Evolutionary conservation across 2,797 vertebrate genomes (phyloP).

Genomic region (Xenops minutus): DNA sequence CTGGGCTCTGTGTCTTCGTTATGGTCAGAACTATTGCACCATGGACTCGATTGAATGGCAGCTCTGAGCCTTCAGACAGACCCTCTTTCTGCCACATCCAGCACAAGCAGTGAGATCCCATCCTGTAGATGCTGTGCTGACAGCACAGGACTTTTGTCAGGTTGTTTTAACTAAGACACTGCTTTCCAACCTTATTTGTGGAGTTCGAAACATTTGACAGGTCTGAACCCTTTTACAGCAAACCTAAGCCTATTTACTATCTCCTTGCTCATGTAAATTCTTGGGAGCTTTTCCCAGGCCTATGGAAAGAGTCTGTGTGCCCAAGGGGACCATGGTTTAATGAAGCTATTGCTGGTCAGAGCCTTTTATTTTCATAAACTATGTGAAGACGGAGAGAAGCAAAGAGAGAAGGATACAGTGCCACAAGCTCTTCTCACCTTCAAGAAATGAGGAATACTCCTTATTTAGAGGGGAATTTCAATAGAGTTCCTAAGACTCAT

Average conservation of each 20-base stretch:
- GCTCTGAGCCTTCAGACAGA: neutral
- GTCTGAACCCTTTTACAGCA: neutral
- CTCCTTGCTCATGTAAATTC: slow-evolving; percentile 9
- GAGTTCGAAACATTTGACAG: neutral
- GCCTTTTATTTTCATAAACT: neutral
- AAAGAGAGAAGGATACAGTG: neutral
- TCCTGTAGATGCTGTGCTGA: neutral
- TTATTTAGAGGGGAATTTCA: slow-evolving; percentile 16
- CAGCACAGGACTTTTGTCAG: neutral
- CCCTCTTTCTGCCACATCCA: neutral
- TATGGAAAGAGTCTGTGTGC: neutral
- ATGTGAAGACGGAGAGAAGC: neutral
- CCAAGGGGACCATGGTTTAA: neutral
- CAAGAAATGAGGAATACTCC: slow-evolving; percentile 7
- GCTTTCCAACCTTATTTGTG: neutral
- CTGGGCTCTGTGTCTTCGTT: neutral
- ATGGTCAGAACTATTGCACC: neutral
- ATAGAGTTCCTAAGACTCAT: neutral
- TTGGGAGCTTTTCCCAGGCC: neutral
- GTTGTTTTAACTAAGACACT: neutral
- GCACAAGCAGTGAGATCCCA: rapidly evolving
- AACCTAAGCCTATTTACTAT: neutral
- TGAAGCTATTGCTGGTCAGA: neutral
- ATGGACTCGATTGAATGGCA: neutral
- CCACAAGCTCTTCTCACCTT: slow-evolving; percentile 7